Percentiles rank a stretch among this genome's conserved stretches.
Conservation (phyloP, 2,113 vertebrate species). For the Prionailurus bengalensis region DNA sequence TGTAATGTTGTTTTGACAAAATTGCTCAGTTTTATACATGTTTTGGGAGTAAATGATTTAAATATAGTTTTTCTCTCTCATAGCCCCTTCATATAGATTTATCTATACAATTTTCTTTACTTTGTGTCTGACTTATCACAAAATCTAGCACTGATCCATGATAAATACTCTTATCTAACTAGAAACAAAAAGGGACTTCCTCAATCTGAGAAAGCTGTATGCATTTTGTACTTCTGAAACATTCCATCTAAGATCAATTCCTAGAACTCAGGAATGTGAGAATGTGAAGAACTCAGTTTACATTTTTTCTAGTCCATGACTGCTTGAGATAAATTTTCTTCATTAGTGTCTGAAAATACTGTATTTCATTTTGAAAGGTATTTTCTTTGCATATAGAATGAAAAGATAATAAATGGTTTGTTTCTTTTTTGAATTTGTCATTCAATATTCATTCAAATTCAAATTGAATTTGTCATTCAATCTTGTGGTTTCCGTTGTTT, state of each 20-base stretch:
- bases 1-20: not conserved
- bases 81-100: not conserved
- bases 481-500: not conserved
- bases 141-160: not conserved
- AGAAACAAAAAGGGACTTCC: not conserved
- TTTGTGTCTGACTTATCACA: not conserved
- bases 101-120: not conserved
- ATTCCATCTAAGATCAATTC: not conserved
- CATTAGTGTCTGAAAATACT: not conserved
- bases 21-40: not conserved
- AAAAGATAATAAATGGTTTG: not conserved
- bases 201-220: not conserved
- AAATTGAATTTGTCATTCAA: too few species aligned
- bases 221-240: not conserved
- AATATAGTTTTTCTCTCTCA: not conserved
- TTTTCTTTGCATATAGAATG: not conserved
- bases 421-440: not conserved
- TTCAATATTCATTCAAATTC: too few species aligned
- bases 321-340: not conserved
- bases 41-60: not conserved
- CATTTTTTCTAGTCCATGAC: not conserved
- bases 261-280: too few species aligned
- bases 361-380: not conserved
- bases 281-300: not conserved
- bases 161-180: not conserved